phyloP scores from a whole-genome alignment of 1,140 invertebrate genomes.

The Subanguina moxae region DNA sequence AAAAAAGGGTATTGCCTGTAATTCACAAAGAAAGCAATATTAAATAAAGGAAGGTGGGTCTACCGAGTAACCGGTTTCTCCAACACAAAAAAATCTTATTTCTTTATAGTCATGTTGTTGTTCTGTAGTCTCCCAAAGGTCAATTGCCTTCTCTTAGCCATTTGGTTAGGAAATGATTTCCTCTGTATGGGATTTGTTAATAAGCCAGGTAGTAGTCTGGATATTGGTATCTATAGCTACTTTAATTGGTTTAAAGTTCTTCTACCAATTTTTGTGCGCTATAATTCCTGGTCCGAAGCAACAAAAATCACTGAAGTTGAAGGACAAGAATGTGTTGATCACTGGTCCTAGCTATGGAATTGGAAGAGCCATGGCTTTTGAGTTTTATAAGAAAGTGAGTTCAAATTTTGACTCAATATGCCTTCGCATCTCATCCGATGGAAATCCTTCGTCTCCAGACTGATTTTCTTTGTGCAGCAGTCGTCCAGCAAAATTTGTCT shows the following conservation, averaged over 20 bases:
- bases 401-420: neutral
- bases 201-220: neutral
- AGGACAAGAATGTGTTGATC: constrained; percentile 35
- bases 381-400: constrained; percentile 17
- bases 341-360: constrained; percentile 36
- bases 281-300: constrained; percentile 34
- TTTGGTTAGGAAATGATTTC: neutral
- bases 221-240: neutral
- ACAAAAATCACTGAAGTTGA: constrained; percentile 22
- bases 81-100: too few species aligned
- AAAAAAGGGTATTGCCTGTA: too few species aligned
- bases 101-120: too few species aligned
- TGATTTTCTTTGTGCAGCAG: too few species aligned
- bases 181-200: neutral
- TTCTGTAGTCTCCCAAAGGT: too few species aligned
- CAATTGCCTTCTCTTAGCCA: neutral
- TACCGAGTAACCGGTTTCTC: too few species aligned
- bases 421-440: too few species aligned
- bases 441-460: too few species aligned
- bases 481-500: too few species aligned
- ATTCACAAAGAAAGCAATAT: too few species aligned
- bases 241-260: neutral
- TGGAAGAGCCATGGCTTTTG: constrained; percentile 32
- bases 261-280: constrained; percentile 28
- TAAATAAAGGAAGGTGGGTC: too few species aligned